These are phyloP conservation scores for Pegea sp. DNA, from an alignment of 23 tunicate genomes.

Conservation along the genomic window DNA sequence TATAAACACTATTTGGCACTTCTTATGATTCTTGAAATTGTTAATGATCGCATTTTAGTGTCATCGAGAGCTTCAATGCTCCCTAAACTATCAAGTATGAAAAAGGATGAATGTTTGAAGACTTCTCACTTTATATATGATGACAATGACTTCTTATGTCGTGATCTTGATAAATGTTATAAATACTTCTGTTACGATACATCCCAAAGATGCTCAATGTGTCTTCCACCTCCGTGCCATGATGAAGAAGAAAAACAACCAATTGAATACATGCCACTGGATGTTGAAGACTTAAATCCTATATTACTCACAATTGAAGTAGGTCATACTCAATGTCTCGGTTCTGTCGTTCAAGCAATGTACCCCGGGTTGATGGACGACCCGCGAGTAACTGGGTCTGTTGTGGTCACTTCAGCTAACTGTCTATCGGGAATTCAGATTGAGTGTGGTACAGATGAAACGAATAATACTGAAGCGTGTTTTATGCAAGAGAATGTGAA, in stretches of 20 bases:
- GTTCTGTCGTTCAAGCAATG: conserved; percentile 6
- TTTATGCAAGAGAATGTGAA: conserved; percentile 18
- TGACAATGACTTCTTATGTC: conserved; percentile 10
- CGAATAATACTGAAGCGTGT: conserved; percentile 2
- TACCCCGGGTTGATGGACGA: background rate
- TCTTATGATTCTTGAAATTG: no score
- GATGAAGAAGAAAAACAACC: background rate
- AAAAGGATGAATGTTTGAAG: conserved; percentile 24
- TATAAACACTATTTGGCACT: no score
- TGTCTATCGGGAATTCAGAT: conserved; percentile 10
- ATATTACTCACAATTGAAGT: conserved; percentile 4
- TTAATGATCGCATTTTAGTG: no score
- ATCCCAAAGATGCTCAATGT: conserved; percentile 9
- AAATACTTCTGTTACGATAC: conserved; percentile 18
- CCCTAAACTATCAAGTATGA: conserved; percentile 3
- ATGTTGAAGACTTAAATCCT: background rate
- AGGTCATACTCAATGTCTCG: conserved; percentile 13
- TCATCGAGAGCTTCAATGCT: no score
- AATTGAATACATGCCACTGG: background rate
- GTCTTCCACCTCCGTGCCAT: background rate
- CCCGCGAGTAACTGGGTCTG: background rate
- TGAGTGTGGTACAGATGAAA: no score
- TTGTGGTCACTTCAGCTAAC: conserved; percentile 22
- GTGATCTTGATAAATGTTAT: conserved; percentile 34
- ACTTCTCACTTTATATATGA: conserved; percentile 21